A percentile compares a stretch with the other conserved stretches of the same genome.
Evolutionary conservation across 2,797 vertebrate genomes (phyloP).

Genomic region (Catharus ustulatus): DNA sequence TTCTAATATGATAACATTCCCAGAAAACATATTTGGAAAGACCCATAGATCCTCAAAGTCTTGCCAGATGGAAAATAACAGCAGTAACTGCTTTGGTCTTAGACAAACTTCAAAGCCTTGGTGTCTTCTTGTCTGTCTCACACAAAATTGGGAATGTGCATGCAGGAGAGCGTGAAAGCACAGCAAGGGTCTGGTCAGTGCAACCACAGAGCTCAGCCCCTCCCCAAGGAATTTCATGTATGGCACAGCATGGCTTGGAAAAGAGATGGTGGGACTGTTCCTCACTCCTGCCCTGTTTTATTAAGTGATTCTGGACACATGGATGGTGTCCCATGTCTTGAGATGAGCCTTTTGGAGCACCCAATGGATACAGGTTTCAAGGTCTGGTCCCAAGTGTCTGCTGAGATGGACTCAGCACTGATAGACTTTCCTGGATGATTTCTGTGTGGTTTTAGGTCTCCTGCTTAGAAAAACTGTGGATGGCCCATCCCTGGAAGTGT

Average conservation of each 20-base stretch:
- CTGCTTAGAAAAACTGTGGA: background rate
- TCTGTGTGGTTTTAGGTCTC: background rate
- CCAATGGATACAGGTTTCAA: background rate
- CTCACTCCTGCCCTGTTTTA: background rate
- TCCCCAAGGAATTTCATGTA: background rate
- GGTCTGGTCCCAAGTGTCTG: background rate
- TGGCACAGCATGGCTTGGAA: background rate
- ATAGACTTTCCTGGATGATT: background rate
- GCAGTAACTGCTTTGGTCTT: background rate
- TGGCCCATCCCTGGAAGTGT: background rate
- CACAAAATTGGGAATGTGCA: background rate
- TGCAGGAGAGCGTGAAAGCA: background rate
- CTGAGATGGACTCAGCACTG: background rate
- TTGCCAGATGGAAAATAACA: conserved; percentile 41
- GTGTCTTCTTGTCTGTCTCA: background rate
- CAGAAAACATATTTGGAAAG: conserved; percentile 23
- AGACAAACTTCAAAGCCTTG: conserved; percentile 34
- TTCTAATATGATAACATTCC: conserved; percentile 32
- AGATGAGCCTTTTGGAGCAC: background rate
- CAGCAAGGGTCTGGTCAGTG: background rate
- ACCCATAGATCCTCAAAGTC: background rate
- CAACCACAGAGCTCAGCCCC: background rate
- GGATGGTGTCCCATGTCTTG: background rate
- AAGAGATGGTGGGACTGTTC: background rate
- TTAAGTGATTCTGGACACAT: background rate